These are phyloP conservation scores for Polydrusus cervinus DNA, from an alignment of 2,888 invertebrate genomes.

Conservation along the genomic window DNA sequence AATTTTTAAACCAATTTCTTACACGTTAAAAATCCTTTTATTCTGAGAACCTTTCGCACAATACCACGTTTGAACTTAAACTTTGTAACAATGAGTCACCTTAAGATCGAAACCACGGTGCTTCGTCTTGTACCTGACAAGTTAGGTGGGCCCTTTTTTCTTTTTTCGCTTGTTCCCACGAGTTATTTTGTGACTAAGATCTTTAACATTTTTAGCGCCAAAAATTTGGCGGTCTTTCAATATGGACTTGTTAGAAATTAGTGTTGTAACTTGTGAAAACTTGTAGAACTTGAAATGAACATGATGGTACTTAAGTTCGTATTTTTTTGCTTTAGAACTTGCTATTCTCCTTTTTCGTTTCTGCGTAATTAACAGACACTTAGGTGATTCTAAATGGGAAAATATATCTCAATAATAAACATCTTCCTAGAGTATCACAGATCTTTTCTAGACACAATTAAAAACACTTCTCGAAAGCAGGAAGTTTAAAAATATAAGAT, in stretches of 20 bases:
- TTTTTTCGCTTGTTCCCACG: conserved; percentile 20
- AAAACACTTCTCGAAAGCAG: too few species aligned
- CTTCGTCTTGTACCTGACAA: conserved; percentile 36
- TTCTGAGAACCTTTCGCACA: conserved; percentile 25
- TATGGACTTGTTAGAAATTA: not conserved
- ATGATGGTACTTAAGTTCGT: not conserved
- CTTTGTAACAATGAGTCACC: conserved; percentile 44
- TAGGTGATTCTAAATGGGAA: too few species aligned
- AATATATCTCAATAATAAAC: too few species aligned
- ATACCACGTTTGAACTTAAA: conserved; percentile 28
- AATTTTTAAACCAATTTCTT: conserved; percentile 31
- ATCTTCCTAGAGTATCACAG: too few species aligned
- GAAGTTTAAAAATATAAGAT: too few species aligned
- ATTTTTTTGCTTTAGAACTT: too few species aligned
- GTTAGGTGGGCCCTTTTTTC: conserved; percentile 27
- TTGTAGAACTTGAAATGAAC: not conserved
- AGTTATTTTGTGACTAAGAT: conserved; percentile 27
- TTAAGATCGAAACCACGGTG: conserved; percentile 6
- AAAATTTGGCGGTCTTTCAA: conserved; percentile 35
- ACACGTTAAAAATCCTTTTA: conserved; percentile 40
- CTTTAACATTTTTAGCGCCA: conserved; percentile 34
- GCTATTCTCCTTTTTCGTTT: too few species aligned
- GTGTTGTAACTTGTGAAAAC: not conserved
- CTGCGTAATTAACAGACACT: too few species aligned
- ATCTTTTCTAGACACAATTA: too few species aligned